Percentiles rank a stretch among this genome's conserved stretches.
Evolutionary conservation across 2,113 vertebrate species (phyloP).

Genomic region (Podarcis cretensis): DNA sequence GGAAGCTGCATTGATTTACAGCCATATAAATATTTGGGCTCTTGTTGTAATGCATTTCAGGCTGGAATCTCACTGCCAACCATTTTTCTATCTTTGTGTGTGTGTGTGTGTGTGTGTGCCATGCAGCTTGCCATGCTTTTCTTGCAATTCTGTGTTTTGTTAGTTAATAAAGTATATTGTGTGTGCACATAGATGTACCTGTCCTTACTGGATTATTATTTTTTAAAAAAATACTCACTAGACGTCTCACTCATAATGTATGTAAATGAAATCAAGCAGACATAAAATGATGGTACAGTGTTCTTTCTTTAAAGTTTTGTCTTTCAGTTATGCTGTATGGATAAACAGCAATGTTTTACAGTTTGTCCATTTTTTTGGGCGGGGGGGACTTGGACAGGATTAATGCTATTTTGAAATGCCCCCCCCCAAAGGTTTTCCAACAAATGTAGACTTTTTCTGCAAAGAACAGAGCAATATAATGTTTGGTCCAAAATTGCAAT

Average conservation of each 20-base stretch:
- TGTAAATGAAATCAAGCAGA: constrained; percentile 51
- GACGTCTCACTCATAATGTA: constrained; percentile 60
- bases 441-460: background rate
- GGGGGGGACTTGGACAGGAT: background rate
- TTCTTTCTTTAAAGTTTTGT: constrained; percentile 61
- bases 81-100: constrained; percentile 41
- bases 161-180: constrained; percentile 31
- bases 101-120: background rate
- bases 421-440: background rate
- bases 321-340: constrained; percentile 57
- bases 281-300: constrained; percentile 62
- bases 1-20: constrained; percentile 63
- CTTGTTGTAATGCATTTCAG: constrained; percentile 65
- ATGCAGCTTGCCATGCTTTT: constrained; percentile 14
- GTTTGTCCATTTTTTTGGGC: background rate
- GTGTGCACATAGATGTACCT: constrained; percentile 35
- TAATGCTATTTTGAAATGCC: background rate
- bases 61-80: constrained; percentile 53
- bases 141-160: constrained; percentile 45
- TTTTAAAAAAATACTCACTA: constrained; percentile 51
- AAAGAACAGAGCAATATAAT: background rate
- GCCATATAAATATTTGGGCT: constrained; percentile 48
- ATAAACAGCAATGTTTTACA: constrained; percentile 57
- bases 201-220: constrained; percentile 46
- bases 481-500: background rate